Percentiles rank a stretch among this genome's conserved stretches.
These are phyloP conservation scores for Cavia porcellus DNA, from an alignment of 2,113 vertebrate genomes.

Conservation along the genomic window DNA sequence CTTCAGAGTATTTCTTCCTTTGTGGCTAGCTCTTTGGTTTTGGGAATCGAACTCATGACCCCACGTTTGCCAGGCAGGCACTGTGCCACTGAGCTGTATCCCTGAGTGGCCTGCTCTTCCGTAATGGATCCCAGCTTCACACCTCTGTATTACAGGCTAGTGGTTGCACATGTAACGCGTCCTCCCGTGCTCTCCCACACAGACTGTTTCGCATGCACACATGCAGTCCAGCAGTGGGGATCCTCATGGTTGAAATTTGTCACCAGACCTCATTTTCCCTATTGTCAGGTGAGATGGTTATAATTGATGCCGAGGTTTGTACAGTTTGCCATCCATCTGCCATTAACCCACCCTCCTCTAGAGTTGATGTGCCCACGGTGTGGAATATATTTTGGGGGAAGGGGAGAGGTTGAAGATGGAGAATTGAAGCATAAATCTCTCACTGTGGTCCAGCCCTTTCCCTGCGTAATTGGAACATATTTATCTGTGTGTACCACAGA, in stretches of 20 bases:
- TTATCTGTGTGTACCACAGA: conserved; percentile 42
- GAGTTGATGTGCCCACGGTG: conserved; percentile 92
- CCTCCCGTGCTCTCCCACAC: neutral
- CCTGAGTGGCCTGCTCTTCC: conserved; percentile 54
- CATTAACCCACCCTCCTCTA: conserved; percentile 89
- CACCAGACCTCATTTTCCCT: conserved; percentile 85
- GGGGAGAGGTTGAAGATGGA: conserved; percentile 59
- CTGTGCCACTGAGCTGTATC: no score
- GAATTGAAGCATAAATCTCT: conserved; percentile 62
- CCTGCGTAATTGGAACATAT: conserved; percentile 53
- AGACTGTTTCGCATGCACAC: neutral
- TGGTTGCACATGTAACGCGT: rapidly evolving
- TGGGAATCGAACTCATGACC: no score
- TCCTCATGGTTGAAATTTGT: conserved; percentile 66
- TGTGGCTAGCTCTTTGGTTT: neutral
- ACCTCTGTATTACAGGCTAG: neutral
- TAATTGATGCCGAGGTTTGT: conserved; percentile 94
- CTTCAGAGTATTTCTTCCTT: conserved; percentile 85
- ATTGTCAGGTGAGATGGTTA: conserved; percentile 92
- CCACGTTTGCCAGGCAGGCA: no score
- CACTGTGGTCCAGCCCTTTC: conserved; percentile 49
- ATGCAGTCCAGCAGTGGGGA: neutral
- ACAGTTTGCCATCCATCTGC: conserved; percentile 92
- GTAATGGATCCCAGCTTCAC: neutral
- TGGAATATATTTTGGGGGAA: conserved; percentile 84